Base-by-base conservation (phyloP, 2,113 vertebrate species). In the Myodes glareolus region DNA sequence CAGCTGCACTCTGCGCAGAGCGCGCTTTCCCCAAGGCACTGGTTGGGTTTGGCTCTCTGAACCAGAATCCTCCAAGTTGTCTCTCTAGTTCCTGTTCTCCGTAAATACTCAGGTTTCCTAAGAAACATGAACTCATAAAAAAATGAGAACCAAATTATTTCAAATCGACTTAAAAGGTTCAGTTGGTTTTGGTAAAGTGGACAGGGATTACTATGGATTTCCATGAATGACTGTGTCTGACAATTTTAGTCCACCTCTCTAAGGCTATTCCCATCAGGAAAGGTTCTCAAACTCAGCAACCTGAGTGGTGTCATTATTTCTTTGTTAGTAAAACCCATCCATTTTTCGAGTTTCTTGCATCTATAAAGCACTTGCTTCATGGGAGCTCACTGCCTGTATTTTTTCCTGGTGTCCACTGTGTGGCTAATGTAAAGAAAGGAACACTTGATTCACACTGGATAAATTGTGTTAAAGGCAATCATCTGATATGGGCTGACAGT, bases 1-100 rank as follows among this genome's bases (percentile, higher is more conserved):
- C 99, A 99, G 98, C 98, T 99, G 99, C 95, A 94, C 98, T 90
- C 94, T 92, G 94, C 72, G 96, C 97, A 92, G 96, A 97, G 94
- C 68, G 92, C 55, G 94, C 94, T 96, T 78, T 95, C 95, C 77
- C 65, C 11, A 81, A 87, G 92, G 63, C 75, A 1, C 87, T 4
- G 33, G 67, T 92, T 0, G 13, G 90, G 89, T 88, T 94, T 94
- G 19, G 33, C 94, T 97, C 95, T 3, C 31, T 80, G 96, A 97
- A 94, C 98, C 90, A 97, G 93, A 98, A 92, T 89, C 61, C 68
- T 63, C 0, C 29, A 42, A 13, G 2, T 82, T 86, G 76, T 33
- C 33, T 94, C 86, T 95, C 88, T 88, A 2, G 0, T 33, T 90
- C 36, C 72, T 93, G 67, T 36, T 91, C 42, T 80, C 68, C 65